Conservation (phyloP, 2,888 invertebrate genomes). For the Melipona bicolor region DNA sequence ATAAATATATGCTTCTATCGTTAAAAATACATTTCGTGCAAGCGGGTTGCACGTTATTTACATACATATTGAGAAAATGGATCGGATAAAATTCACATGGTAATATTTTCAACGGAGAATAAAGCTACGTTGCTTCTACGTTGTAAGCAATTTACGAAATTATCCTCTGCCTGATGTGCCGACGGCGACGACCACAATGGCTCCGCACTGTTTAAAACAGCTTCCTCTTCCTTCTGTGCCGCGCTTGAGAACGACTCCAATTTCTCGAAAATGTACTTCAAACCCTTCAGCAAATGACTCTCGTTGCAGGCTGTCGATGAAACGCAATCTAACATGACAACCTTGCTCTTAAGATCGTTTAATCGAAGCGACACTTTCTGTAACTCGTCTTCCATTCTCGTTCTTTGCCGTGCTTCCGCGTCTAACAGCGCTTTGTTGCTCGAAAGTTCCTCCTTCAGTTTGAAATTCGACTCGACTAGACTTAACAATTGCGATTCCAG, state of each 20-base stretch:
- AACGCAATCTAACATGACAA: conserved; percentile 45
- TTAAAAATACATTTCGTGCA: neutral
- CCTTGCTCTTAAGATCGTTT: conserved; percentile 58
- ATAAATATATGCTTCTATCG: neutral
- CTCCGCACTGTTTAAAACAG: neutral
- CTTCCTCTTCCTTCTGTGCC: neutral
- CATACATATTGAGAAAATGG: neutral
- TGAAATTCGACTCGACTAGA: conserved; percentile 57
- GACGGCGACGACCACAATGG: neutral
- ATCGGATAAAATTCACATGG: neutral
- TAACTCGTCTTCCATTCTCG: conserved; percentile 63
- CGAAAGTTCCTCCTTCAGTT: conserved; percentile 55
- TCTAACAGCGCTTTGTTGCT: conserved; percentile 50
- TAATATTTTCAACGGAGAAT: neutral
- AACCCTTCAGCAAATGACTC: conserved; percentile 53
- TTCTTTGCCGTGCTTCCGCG: conserved; percentile 56
- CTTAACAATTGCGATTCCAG: conserved; percentile 38
- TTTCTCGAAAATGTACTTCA: conserved; percentile 59
- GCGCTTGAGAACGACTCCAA: conserved; percentile 38
- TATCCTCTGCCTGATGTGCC: neutral
- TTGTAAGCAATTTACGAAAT: neutral
- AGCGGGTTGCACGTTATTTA: neutral
- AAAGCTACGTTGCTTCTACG: neutral
- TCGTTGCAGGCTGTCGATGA: conserved; percentile 45
- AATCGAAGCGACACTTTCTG: conserved; percentile 56